Evolutionary conservation across 2,113 vertebrate genomes (phyloP), one percentile per base, ranked within the genome.

Genomic region (Collichthys lucidus): DNA sequence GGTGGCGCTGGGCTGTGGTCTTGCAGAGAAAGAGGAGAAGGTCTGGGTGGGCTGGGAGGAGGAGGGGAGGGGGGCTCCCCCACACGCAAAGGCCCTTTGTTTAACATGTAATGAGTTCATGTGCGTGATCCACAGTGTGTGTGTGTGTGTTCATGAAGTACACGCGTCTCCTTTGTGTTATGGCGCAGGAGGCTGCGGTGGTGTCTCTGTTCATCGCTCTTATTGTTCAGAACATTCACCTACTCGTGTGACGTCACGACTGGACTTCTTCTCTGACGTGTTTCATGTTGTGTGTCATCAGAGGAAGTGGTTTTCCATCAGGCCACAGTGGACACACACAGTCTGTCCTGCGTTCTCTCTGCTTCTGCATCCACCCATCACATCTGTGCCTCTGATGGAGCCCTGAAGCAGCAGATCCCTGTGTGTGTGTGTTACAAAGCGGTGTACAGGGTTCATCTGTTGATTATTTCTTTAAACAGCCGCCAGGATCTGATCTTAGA

Each of bases 21-120:
- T 29, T 29, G 52, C 44, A 40, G 53, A 55, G 64, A 64, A 29
- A 40, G 22, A 52, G n/a, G 29, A 14, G 71, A 65, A 35, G 46
- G 70, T 68, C 82, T 74, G 60, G 73, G 85, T 57, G 56, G 56
- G 7, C 55, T 55, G 50, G 77, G 70, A 63, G 22, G 53, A 11
- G 62, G 35, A 35, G 35, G 6, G 35, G 35, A 8, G 35, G 5
- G 67, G 60, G 19, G 69, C 52, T 57, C 35, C 50, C 24, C 71
- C 53, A 47, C 35, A 22, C 14, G 29, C 20, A 35, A 44, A 29
- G 80, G 77, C 71, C 84, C 62, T 65, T 79, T 26, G 49, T 20
- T 75, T 1, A 8, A 44, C 49, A 49, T 44, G 40, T 12, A 55
- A 20, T 24, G 40, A 14, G 11, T 17, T n/a, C 10, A 40, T 67